Evolutionary conservation across 2,888 invertebrate species (phyloP), one percentile per base, ranked within the genome.

Genomic region (Pheosia tremula): DNA sequence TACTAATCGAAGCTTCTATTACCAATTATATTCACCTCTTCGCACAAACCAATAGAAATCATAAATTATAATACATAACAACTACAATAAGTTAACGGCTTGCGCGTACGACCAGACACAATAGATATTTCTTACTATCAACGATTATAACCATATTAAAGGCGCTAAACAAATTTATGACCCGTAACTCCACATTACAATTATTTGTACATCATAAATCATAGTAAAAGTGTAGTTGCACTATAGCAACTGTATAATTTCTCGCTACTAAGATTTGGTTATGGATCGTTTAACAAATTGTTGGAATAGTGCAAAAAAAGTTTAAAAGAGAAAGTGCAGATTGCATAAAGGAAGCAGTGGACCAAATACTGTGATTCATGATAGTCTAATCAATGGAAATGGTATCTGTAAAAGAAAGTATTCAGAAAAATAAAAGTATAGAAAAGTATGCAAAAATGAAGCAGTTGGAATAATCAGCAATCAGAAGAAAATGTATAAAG

Each of bases 141-240:
- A 79, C 80, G 81, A 78, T 71, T 78, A 75, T 80, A 79, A 70
- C 64, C 71, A 71, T 79, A 80, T 82, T 77, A 87, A 86, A 85
- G 82, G 86, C 80, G 79, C 66, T 79, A 75, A 80, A 83, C 83
- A 83, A 87, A 90, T 91, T 90, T 90, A 90, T 86, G 88, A 83
- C 65, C 85, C 87, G 83, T 87, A 85, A 86, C 86, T 82, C 83
- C 85, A 76, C 83, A 83, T 85, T 81, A 80, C 73, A 79, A 88
- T 87, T 84, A 86, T 85, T 80, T 75, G 77, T 80, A 80, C 66
- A 63, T 67, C 64, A 67, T 79, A 79, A 74, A 75, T 75, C 74
- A 74, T 74, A 68, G 60, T 24, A 63, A 67, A 69, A 66, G 70
- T 72, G 68, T 71, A 65, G 75, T 62, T 64, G 62, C 61, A 68